These are phyloP conservation scores for Calycopis cecrops DNA, from an alignment of 1,140 invertebrate genomes.

Conservation along the genomic window DNA sequence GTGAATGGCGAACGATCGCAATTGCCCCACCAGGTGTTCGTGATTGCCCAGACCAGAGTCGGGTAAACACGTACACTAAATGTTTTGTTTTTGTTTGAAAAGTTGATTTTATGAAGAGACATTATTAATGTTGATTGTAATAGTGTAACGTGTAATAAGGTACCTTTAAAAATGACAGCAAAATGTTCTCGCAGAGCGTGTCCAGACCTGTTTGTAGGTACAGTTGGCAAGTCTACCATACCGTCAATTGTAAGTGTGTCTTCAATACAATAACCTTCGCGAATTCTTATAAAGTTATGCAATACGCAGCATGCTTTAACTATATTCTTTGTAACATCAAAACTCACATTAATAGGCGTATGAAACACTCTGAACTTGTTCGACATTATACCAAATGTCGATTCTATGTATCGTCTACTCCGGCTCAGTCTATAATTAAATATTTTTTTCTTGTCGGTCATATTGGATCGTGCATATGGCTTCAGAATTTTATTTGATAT, in stretches of 20 bases:
- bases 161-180: too few relatives aligned
- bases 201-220: conserved; percentile 17
- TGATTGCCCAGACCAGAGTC: too few relatives aligned
- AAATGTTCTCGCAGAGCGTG: conserved; percentile 17
- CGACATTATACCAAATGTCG: conserved; percentile 16
- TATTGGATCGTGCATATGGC: conserved; percentile 20
- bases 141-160: too few relatives aligned
- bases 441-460: conserved; percentile 22
- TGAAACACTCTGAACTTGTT: conserved; percentile 17
- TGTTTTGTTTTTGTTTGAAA: too few relatives aligned
- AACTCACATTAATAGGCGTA: conserved; percentile 14
- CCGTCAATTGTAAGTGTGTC: conserved; percentile 11
- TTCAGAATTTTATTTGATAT: conserved; percentile 23
- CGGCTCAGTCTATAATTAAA: conserved; percentile 21
- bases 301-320: conserved; percentile 16
- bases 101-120: too few relatives aligned
- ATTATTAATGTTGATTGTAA: too few relatives aligned
- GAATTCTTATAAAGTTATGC: conserved; percentile 14
- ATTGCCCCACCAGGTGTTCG: too few relatives aligned
- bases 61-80: too few relatives aligned
- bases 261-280: conserved; percentile 9
- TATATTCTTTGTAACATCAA: conserved; percentile 13
- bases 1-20: too few relatives aligned
- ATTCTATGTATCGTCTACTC: conserved; percentile 14
- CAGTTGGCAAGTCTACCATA: conserved; percentile 6